Base-by-base conservation (phyloP, 2,113 vertebrate species). In the Hemicordylus capensis region DNA sequence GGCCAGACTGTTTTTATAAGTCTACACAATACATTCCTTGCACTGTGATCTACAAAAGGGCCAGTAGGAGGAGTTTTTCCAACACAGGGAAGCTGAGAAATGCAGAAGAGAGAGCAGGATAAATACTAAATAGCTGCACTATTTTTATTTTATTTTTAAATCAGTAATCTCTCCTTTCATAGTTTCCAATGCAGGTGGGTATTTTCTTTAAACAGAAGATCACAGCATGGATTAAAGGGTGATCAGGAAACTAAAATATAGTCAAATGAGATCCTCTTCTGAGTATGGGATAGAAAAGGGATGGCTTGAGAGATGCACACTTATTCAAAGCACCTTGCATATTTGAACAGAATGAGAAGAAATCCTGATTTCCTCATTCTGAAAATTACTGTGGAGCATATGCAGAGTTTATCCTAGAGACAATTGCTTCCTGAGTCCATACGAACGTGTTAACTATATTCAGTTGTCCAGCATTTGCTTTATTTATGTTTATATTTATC, bases 21-120 rank as follows among this genome's bases (percentile, higher is more conserved):
- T 78, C 72, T 26, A 58, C 56, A 69, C n/a, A n/a, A n/a, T 70
- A 24, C 0, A 20, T 26, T 70, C 17, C 0, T 0, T 0, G 0
- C 9, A 15, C 56, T 56, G 20, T 34, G 54, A 87, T 63, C 69
- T 85, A 82, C 66, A 78, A 87, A 39, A 89, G 77, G 8, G 42
- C 63, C 28, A 6, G 67, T 48, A 67, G 81, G 67, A 89, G 56
- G 58, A 77, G 15, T 20, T 17, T 7, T 3, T 28, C 39, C 20
- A 42, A 12, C 0, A 39, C 56, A 89, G 75, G 61, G 37, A 80
- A 84, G 31, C 19, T 54, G 46, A 59, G 31, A 84, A 77, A 76
- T 15, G 3, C 12, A 11, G 19, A 76, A 77, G 44, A 31, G 86
- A 73, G 84, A 86, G 28, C 0, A 1, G 46, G 39, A 20, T 42